Base-by-base conservation (phyloP, 2,797 vertebrate genomes). In the Sparidentex hasta region DNA sequence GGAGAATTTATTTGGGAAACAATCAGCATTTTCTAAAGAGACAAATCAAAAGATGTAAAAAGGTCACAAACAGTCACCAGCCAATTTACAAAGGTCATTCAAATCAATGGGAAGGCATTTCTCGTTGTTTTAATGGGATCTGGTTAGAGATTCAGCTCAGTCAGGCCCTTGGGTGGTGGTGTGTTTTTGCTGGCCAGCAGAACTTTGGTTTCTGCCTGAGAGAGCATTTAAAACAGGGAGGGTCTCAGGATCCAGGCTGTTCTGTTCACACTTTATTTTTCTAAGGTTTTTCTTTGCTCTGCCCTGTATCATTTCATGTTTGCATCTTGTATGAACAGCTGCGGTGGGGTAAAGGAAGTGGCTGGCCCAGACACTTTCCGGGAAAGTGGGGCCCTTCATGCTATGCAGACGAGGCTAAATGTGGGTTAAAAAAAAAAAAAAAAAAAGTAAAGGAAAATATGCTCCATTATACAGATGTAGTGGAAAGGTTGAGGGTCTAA, bases 321-420 rank as follows among this genome's bases (percentile, higher is more conserved):
- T 82, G 72, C 11, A 46, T 87, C 79, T 88, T 94, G 92, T 94
- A 85, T 93, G 86, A 86, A 94, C 94, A 94, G 94, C 93, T 94
- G 93, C 76, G 77, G 66, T 38, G 78, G 85, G 63, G 76, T 55
- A 82, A 69, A 51, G 74, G 61, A 89, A 87, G 83, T 84, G 81
- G 84, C 74, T 71, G 76, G 70, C 71, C 62, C 73, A 88, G 87
- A 87, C 85, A 38, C 86, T 90, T 93, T 90, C 80, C 62, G 71
- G 80, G 68, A 83, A 90, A 77, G 66, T 82, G 89, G 66, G 76
- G 82, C 69, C 80, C 65, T 86, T 81, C 55, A 62, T 48, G 41
- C 71, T 50, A 21, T 44, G 38, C 57, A 59, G 57, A 43, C 43
- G 57, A 4, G 62, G 11, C 64, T 33, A 23, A 62, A 79, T 71